Evolutionary conservation across 92 coral and sea anemone species (phyloP), one percentile per base, ranked within the genome.

Genomic region (Porites evermanni): DNA sequence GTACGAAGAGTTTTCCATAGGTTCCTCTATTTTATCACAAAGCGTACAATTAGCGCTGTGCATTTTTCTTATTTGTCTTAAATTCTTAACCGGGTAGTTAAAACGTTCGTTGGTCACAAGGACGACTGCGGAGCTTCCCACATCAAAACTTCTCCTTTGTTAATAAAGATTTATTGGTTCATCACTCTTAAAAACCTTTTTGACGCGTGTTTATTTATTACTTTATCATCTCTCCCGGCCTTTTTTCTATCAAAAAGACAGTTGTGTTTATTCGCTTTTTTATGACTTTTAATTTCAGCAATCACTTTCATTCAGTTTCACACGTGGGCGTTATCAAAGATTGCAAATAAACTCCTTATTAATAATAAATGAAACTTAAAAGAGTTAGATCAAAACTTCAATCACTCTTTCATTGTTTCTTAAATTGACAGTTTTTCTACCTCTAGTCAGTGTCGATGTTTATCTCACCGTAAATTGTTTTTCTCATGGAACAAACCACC

Each of bases 1-100:
- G 20, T 56, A 75, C 26, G 79, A 75, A 75, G 29, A 7, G 13
- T 29, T 59, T 16, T 75, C 79, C 56, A 75, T 14, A 1, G 79
- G 53, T 3, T 14, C 19, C 32, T 26, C 67, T 18, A 75, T 58
- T 29, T 75, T 75, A 19, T 66, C 21, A 64, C 79, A 75, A 75
- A 75, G 79, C 12, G 79, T 21, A 6, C 19, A 75, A 21, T 75
- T 58, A 52, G 26, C 8, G 18, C 18, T 63, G 7, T 7, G 3
- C 79, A 75, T 75, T 56, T 56, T 75, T 63, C 18, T 11, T 13
- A 54, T 54, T 54, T 9, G 16, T 54, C 14, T 54, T 54, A 54
- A 8, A n/a, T 74, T 21, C 21, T 53, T 12, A n/a, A 18, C 53
- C 38, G 23, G 38, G 1, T n/a, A 54, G 63, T 1, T 44, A 12